Evolutionary conservation across 2,888 invertebrate genomes (phyloP), one percentile per base, ranked within the genome.

Genomic region (Sinohyriopsis cumingii): DNA sequence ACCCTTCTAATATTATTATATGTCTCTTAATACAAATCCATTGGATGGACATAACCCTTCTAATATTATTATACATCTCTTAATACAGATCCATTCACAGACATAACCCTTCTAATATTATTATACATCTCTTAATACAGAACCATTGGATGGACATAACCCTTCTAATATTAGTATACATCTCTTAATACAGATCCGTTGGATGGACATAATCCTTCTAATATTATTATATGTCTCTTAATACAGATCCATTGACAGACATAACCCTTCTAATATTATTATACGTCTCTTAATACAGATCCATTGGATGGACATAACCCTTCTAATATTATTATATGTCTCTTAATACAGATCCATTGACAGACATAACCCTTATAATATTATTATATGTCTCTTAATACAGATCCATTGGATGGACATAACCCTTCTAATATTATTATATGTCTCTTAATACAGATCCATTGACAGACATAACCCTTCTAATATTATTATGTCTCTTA

Each of bases 281-380:
- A n/a, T n/a, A 28, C 3, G 19, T 60, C 20, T 55, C 60, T 25
- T 57, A 25, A 81, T 80, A n/a, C 82, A 90, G 95, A 96, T 89
- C 95, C 96, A 2, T 98, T 96, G 89, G 93, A 93, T 65, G 93
- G 95, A 82, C 93, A 93, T 84, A 96, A 98, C 92, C 95, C 95
- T 60, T 53, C 28, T 5, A 28, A 28, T 28, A 28, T 5, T 28
- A 28, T 28, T 28, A 28, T 28, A 28, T 5, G 28, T 28, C n/a
- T n/a, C n/a, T 25, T 57, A 25, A 81, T 80, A n/a, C 82, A 90
- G 95, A 96, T 89, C 95, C 96, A 2, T 98, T 96, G 89, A 93
- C 65, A 93, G 95, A 82, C 93, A 93, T 84, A 96, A 98, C 92
- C 95, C 95, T 28, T 28, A 0, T 5, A 28, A 28, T 28, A 28